Evolutionary conservation across 1,140 invertebrate genomes (phyloP).

Genomic region (Armadillidium nasatum): DNA sequence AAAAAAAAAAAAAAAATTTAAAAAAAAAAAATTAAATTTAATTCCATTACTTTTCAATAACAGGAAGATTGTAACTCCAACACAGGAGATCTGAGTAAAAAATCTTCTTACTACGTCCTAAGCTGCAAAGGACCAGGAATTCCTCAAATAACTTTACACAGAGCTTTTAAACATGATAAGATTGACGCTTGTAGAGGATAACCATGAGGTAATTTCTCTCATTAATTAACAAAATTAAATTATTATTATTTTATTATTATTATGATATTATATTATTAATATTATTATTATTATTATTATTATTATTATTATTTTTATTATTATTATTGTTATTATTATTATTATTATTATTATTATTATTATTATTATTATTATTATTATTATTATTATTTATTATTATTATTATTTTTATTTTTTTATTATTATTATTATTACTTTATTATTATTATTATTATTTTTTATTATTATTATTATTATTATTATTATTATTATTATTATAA

Average conservation of each 20-base stretch:
- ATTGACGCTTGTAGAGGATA: slow-evolving; percentile 42
- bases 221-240: background rate
- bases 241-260: background rate
- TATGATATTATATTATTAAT: background rate
- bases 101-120: slow-evolving; percentile 62
- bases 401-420: no score
- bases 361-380: background rate
- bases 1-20: no score
- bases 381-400: background rate
- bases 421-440: background rate
- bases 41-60: no score
- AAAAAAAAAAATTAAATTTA: no score
- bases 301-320: no score
- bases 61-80: slow-evolving; percentile 58
- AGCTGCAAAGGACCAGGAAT: slow-evolving; percentile 68
- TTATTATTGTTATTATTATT: no score
- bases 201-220: slow-evolving; percentile 31
- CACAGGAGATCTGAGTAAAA: slow-evolving; percentile 61
- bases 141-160: slow-evolving; percentile 51
- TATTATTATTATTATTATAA: no score
- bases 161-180: slow-evolving; percentile 31
- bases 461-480: no score
- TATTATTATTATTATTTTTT: background rate
- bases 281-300: no score
- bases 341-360: no score